Evolutionary conservation across 2,888 invertebrate genomes (phyloP), one percentile per base, ranked within the genome.

Genomic region (Cephalotes varians): DNA sequence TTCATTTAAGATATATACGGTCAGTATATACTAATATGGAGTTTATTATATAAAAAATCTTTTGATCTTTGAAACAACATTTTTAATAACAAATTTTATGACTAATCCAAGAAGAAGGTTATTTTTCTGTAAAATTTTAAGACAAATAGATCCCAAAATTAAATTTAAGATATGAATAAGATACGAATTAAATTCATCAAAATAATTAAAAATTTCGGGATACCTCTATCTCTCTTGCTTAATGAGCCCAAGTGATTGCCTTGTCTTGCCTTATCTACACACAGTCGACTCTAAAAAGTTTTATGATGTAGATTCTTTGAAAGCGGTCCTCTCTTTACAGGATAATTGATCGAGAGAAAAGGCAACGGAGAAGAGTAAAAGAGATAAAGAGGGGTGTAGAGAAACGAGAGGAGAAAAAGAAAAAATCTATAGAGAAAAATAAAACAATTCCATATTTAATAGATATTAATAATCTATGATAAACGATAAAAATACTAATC

Each of bases 401-500:
- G 72, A 86, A 74, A 83, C 1, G 15, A 37, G 15, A 18, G 56
- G 47, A 71, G 40, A 47, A 40, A 72, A 28, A 62, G 28, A 72
- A 37, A 49, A 56, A 77, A 51, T 76, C 73, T 72, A 80, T 76
- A 85, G 69, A 85, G 44, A 86, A 74, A 85, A 81, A 80, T 49
- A 83, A 58, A 80, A 67, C 73, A 81, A 81, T 85, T 65, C 86
- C 54, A 86, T 37, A 84, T 69, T 82, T 49, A 82, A 49, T 90
- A 83, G 85, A 82, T 87, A 90, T 88, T 90, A 87, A 91, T 90
- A 90, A 91, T 89, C 85, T 86, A 91, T 91, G 86, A 87, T 88
- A 89, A 90, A 92, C 88, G 91, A 93, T 92, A 92, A 93, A 90
- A 93, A 90, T 91, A 93, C 88, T 91, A 93, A 81, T 87, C 85